phyloP scores from a whole-genome alignment of 2,113 vertebrate genomes.

The Thalassarche chlororhynchos region DNA sequence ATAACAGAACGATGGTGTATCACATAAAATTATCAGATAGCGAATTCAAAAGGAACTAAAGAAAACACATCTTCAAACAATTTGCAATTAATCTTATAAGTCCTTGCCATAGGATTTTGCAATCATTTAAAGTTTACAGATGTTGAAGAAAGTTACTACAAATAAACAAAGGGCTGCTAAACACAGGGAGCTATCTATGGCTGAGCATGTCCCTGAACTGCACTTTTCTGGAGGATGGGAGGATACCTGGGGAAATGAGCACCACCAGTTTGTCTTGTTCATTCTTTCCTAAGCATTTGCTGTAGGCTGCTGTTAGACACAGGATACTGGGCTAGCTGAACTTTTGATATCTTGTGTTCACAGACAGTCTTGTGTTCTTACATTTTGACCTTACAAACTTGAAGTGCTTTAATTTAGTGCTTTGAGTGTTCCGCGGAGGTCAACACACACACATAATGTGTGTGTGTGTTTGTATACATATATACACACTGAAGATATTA shows the following conservation, averaged over 20 bases:
- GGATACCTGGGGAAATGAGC: background rate
- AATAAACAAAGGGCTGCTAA: background rate
- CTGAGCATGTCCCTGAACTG: background rate
- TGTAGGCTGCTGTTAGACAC: background rate
- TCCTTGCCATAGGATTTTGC: background rate
- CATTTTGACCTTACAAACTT: background rate
- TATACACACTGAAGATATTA: background rate
- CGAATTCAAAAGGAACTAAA: background rate
- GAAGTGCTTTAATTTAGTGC: background rate
- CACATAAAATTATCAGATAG: background rate
- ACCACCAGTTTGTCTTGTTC: background rate
- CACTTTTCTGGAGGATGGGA: background rate
- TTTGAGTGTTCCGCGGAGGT: background rate
- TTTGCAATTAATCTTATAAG: background rate
- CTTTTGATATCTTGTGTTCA: background rate
- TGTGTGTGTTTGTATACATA: rapidly evolving
- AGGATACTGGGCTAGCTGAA: background rate
- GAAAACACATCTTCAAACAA: background rate
- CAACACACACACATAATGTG: background rate
- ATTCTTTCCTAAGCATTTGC: background rate
- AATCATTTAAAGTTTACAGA: background rate
- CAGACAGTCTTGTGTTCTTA: background rate
- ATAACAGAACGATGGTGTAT: background rate
- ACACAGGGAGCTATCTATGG: background rate
- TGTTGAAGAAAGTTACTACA: background rate